These are phyloP conservation scores for Notechis scutatus DNA, from an alignment of 2,113 vertebrate genomes.

Conservation along the genomic window DNA sequence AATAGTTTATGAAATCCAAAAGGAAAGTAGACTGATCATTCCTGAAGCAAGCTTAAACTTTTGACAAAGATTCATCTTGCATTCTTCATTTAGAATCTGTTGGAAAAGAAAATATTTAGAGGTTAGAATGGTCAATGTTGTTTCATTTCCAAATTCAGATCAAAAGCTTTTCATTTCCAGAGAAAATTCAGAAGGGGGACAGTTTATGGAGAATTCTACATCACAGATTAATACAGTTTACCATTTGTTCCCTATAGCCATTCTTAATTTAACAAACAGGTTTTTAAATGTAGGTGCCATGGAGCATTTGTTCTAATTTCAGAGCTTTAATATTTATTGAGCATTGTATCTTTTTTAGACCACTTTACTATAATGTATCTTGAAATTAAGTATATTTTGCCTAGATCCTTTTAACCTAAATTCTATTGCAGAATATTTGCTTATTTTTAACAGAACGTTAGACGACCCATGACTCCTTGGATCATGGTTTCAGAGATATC, in stretches of 20 bases:
- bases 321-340: neutral
- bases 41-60: fast-evolving
- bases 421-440: neutral
- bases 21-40: neutral
- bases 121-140: slow-evolving; percentile 28
- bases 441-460: neutral
- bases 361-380: neutral
- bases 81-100: slow-evolving; percentile 8
- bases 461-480: neutral
- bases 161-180: neutral
- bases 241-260: neutral
- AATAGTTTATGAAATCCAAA: neutral
- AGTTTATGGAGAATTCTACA: neutral
- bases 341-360: neutral
- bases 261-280: neutral
- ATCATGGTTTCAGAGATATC: neutral
- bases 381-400: neutral
- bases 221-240: neutral
- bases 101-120: slow-evolving; percentile 16
- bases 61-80: neutral
- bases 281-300: neutral
- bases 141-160: neutral
- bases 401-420: neutral
- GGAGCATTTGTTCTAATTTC: neutral
- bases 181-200: neutral